phyloP scores from a whole-genome alignment of 2,113 vertebrate species.

The Tetraodon nigroviridis region DNA sequence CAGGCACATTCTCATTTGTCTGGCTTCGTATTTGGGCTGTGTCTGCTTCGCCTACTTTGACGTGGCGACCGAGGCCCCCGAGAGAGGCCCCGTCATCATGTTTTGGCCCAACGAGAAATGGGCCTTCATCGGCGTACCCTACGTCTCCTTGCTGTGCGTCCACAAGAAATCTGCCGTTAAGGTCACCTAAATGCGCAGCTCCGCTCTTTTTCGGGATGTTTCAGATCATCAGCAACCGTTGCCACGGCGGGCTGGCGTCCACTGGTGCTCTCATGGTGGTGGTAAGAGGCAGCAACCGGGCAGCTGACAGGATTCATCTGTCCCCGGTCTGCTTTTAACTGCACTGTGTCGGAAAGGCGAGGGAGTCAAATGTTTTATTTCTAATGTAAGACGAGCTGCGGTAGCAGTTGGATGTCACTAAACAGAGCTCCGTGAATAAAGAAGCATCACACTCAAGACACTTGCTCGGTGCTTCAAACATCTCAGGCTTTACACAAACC shows the following conservation, averaged over 20 bases:
- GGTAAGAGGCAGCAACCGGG: constrained; percentile 5
- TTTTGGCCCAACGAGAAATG: constrained; percentile 99
- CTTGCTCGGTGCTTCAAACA: constrained; percentile 24
- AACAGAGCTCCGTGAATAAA: not conserved
- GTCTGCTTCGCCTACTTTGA: constrained; percentile 98
- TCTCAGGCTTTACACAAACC: constrained; percentile 37
- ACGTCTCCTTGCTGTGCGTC: constrained; percentile 88
- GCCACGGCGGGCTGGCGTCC: not conserved
- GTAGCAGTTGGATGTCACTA: no score
- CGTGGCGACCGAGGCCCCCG: constrained; percentile 89
- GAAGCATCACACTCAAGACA: constrained; percentile 29
- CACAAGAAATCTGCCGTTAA: constrained; percentile 86
- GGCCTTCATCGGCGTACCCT: constrained; percentile 96
- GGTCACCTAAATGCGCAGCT: constrained; percentile 78
- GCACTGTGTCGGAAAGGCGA: constrained; percentile 34
- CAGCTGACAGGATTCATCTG: constrained; percentile 8
- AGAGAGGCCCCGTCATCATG: constrained; percentile 92
- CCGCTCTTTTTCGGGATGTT: not conserved
- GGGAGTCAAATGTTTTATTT: not conserved
- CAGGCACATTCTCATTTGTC: constrained; percentile 97
- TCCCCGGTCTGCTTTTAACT: constrained; percentile 16
- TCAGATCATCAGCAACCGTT: not conserved
- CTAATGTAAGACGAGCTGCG: no score
- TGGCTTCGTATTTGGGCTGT: constrained; percentile 93
- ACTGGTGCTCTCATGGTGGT: constrained; percentile 11